Evolutionary conservation across 2,888 invertebrate species (phyloP), one percentile per base, ranked within the genome.

Genomic region (Synanthedon myopaeformis): DNA sequence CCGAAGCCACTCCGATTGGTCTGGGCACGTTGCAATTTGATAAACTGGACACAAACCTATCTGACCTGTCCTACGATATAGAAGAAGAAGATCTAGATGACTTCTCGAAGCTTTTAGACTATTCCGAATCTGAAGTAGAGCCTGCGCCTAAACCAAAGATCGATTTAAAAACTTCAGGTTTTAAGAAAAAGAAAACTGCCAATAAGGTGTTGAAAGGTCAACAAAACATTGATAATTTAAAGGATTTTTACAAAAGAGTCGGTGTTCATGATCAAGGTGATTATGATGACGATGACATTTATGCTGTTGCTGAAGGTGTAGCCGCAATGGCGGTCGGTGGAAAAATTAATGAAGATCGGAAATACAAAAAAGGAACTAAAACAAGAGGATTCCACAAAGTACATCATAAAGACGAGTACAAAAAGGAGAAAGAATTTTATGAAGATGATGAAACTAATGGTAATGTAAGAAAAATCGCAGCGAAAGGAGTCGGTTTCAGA

Each of bases 361-460:
- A 82, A 49, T 90, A 89, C 61, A 84, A 76, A 60, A 90, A 89
- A 65, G 90, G 90, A 0, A 85, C 85, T 14, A 90, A 90, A 65
- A 89, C 89, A 0, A 82, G 84, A 60, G 90, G 90, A 3, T 90
- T 86, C 66, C 89, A 90, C 61, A 85, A 82, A 59, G 83, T 90
- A 1, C 88, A 89, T 56, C 90, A 90, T 64, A 90, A 89, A 70
- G 90, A 91, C 61, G 90, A 91, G 65, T 91, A 89, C 64, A 88
- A 90, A 60, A 90, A 90, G 64, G 88, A 90, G 54, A 89, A 89
- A 64, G 76, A 87, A 55, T 89, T 90, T 72, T 90, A 89, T 62
- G 90, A 89, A 66, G 89, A 89, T 53, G 82, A 86, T 55, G 86
- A 89, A 71, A 82, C 84, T 8, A 88, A 77, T 57, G 90, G 89